These are phyloP conservation scores for Ptychochromis oligacanthus DNA, from an alignment of 2,113 vertebrate genomes.

Conservation along the genomic window DNA sequence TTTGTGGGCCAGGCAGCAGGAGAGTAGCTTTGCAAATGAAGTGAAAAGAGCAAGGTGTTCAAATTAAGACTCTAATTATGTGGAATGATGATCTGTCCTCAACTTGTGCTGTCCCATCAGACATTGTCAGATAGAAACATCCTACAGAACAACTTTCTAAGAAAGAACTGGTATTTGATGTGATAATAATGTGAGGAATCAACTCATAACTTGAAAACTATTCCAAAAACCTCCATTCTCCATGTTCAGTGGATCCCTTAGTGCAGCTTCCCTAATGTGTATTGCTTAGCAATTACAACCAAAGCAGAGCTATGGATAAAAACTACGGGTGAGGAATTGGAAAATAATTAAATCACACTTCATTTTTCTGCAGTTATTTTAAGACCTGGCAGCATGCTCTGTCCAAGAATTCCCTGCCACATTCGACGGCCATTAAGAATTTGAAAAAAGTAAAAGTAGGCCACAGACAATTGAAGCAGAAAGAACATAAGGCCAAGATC, in stretches of 20 bases:
- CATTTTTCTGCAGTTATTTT: slow-evolving; percentile 58
- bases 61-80: slow-evolving; percentile 73
- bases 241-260: not conserved
- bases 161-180: slow-evolving; percentile 8
- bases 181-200: slow-evolving; percentile 10
- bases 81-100: slow-evolving; percentile 61
- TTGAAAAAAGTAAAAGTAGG: slow-evolving; percentile 62
- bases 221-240: not conserved
- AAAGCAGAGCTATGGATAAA: not conserved
- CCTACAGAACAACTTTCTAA: slow-evolving; percentile 6
- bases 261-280: not conserved
- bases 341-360: slow-evolving; percentile 20
- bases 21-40: slow-evolving; percentile 70
- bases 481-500: slow-evolving; percentile 35
- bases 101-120: slow-evolving; percentile 38
- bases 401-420: slow-evolving; percentile 35
- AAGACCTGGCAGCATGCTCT: slow-evolving; percentile 45
- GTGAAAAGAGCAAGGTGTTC: slow-evolving; percentile 68
- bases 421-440: slow-evolving; percentile 62
- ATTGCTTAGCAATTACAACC: not conserved
- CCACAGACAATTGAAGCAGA: slow-evolving; percentile 44
- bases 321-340: not conserved
- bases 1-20: slow-evolving; percentile 75
- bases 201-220: not conserved
- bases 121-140: slow-evolving; percentile 12